Percentiles rank a stretch among this genome's conserved stretches.
Conservation (phyloP, 2,888 invertebrate genomes). For the Xestia rhomboidea region DNA sequence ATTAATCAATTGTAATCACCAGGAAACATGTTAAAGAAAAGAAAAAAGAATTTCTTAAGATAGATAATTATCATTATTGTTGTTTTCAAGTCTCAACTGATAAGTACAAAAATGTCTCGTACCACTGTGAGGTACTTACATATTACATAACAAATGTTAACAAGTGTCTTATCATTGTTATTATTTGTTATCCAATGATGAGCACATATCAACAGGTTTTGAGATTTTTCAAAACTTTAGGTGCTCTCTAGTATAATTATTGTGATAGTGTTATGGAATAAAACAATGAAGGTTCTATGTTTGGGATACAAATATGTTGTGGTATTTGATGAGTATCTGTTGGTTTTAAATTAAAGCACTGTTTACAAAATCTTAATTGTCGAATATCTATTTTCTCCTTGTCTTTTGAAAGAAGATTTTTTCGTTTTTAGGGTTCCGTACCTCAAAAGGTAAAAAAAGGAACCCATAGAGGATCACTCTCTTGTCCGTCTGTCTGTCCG, state of each 20-base stretch:
- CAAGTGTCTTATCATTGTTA: background rate
- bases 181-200: background rate
- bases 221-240: background rate
- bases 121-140: background rate
- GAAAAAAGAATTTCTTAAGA: no score
- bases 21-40: no score
- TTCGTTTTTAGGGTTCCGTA: no score
- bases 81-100: no score
- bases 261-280: background rate
- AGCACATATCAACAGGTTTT: background rate
- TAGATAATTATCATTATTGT: no score
- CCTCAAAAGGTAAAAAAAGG: no score
- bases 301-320: background rate
- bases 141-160: slow-evolving; percentile 18
- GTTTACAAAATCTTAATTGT: no score
- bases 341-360: background rate
- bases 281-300: background rate
- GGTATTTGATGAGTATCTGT: background rate
- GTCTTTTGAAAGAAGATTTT: no score
- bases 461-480: no score
- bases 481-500: no score
- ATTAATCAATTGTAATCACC: no score
- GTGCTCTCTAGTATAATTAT: background rate
- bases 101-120: background rate
- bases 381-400: no score